Evolutionary conservation across 1,140 invertebrate genomes (phyloP).

Genomic region (Laupala kohalensis): DNA sequence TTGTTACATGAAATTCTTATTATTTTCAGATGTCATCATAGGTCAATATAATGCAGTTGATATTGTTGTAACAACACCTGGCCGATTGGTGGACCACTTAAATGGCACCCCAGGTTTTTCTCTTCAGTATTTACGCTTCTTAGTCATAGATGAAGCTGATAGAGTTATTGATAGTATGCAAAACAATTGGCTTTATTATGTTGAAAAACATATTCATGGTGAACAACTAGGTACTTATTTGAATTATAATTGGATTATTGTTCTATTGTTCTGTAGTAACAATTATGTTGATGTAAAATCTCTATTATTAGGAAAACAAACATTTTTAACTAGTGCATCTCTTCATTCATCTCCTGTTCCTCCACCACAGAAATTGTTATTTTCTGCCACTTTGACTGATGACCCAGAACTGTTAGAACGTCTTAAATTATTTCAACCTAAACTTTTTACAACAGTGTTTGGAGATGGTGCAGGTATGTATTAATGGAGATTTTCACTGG

Average conservation of each 20-base stretch:
- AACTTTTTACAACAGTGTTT: constrained; percentile 68
- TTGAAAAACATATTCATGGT: constrained; percentile 19
- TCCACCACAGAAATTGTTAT: constrained; percentile 80
- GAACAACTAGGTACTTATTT: background rate
- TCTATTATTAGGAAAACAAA: background rate
- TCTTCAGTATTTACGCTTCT: constrained; percentile 61
- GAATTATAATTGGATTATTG: too few species aligned
- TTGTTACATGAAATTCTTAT: background rate
- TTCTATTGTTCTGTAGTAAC: too few species aligned
- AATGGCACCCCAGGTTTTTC: constrained; percentile 76
- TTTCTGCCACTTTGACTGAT: constrained; percentile 90
- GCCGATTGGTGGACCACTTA: constrained; percentile 84
- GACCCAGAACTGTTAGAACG: constrained; percentile 88
- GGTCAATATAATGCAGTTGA: constrained; percentile 48
- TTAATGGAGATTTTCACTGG: background rate
- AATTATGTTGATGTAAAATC: constrained; percentile 13
- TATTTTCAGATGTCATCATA: constrained; percentile 14
- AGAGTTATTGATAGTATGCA: constrained; percentile 80
- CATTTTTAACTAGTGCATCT: constrained; percentile 7
- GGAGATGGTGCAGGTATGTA: constrained; percentile 24
- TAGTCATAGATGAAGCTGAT: constrained; percentile 95
- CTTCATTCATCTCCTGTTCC: constrained; percentile 15
- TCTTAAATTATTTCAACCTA: constrained; percentile 79
- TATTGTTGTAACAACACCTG: constrained; percentile 87
- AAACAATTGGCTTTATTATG: constrained; percentile 73